Evolutionary conservation across 2,797 vertebrate species (phyloP), one percentile per base, ranked within the genome.

Genomic region (Chromobotia macracanthus): DNA sequence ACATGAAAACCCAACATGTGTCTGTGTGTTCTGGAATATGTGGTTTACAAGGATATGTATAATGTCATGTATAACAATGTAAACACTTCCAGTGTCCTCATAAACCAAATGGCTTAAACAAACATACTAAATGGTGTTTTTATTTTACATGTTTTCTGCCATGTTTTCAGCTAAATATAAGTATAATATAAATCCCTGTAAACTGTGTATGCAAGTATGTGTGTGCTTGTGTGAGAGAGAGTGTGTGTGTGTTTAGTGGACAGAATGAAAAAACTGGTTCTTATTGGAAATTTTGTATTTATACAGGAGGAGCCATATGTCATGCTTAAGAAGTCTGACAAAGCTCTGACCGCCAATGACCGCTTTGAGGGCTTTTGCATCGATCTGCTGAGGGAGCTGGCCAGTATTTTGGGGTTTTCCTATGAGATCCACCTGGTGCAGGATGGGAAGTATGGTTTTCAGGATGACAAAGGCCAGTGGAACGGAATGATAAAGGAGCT

Each of bases 381-480:
- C 8, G 98, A 99, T 92, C 93, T 99, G 56, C 95, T 99, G 11
- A 97, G 96, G 84, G 97, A 99, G 89, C 93, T 99, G 84, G 92
- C 98, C 75, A 87, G 90, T 88, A 94, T 99, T 89, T 93, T 99
- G 87, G 98, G 98, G 86, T 99, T 99, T 90, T 92, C 93, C 58
- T 99, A 97, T 0, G 98, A 99, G 90, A 97, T 99, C 89, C 96
- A 95, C 0, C 92, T 99, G 87, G 97, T 97, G 86, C 95, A 97
- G 16, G 98, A 99, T 0, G 96, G 96, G 63, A 98, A 94, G 67
- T 99, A 99, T 0, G 97, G 98, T 66, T 97, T 95, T 0, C 97
- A 97, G 90, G 98, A 99, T 0, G 98, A 99, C 86, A 99, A 99
- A 89, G 97, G 98, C 84, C 98, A 97, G 89, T 99, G 98, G 98